These are phyloP conservation scores for Heliocidaris erythrogramma DNA, from an alignment of 35 echinoderm and acorn worm genomes.

Conservation along the genomic window DNA sequence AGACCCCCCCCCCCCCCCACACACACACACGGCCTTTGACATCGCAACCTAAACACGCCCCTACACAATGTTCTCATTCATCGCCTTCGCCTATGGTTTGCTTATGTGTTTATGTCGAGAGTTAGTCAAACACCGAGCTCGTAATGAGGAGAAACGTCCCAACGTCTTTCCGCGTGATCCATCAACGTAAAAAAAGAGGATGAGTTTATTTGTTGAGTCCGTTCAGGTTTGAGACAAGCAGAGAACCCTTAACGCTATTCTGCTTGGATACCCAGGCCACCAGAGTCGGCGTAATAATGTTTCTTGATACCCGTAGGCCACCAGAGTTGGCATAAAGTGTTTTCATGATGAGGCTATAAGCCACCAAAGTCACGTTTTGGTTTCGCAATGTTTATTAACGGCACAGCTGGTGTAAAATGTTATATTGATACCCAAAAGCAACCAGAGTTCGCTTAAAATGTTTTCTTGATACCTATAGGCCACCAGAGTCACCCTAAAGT, in stretches of 20 bases:
- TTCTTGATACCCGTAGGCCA: too few species aligned
- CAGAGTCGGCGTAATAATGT: background rate
- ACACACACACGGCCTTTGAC: background rate
- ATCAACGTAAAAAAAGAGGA: background rate
- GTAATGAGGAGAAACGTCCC: background rate
- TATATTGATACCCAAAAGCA: too few species aligned
- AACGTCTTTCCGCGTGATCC: background rate
- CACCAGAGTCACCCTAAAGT: too few species aligned
- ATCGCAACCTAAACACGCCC: background rate
- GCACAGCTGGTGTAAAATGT: too few species aligned
- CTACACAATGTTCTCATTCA: background rate
- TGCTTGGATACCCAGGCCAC: background rate
- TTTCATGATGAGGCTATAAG: too few species aligned
- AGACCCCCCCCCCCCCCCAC: too few species aligned
- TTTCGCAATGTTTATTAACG: too few species aligned
- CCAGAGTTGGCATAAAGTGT: too few species aligned
- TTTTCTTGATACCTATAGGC: too few species aligned
- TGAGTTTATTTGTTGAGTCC: background rate
- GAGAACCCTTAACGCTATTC: background rate
- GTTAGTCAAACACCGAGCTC: background rate
- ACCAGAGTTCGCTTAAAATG: too few species aligned
- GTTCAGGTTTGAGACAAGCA: background rate
- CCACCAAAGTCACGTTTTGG: too few species aligned
- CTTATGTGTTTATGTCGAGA: conserved; percentile 10
- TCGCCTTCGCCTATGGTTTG: background rate